phyloP scores from a whole-genome alignment of 2,888 invertebrate genomes.

The Drosophila lutescens region DNA sequence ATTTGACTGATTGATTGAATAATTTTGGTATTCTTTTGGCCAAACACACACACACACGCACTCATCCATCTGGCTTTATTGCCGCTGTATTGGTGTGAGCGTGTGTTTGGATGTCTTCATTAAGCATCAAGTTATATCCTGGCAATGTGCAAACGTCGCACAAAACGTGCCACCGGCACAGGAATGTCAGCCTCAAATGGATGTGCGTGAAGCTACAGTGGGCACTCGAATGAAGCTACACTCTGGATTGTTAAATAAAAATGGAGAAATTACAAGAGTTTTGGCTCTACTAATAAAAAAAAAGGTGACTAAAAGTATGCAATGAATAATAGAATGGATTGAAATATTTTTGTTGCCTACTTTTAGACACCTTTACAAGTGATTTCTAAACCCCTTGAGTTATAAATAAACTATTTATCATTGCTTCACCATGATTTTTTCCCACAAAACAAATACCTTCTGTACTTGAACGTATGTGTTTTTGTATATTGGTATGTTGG shows the following conservation, averaged over 20 bases:
- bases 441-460: neutral
- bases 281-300: no score
- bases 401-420: no score
- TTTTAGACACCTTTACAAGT: neutral
- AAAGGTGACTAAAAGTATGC: no score
- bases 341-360: neutral
- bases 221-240: neutral
- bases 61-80: conserved; percentile 11
- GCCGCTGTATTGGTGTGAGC: conserved; percentile 10
- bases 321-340: no score
- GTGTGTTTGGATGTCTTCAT: conserved; percentile 71
- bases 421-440: neutral
- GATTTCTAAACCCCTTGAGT: no score
- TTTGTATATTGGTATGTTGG: conserved; percentile 28
- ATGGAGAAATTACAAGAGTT: no score
- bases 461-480: conserved; percentile 22
- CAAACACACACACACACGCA: neutral
- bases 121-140: conserved; percentile 78
- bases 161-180: conserved; percentile 55
- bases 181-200: conserved; percentile 38
- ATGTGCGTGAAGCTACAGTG: conserved; percentile 34
- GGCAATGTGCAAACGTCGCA: conserved; percentile 75
- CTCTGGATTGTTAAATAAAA: no score
- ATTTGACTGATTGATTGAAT: conserved; percentile 76
- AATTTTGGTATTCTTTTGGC: conserved; percentile 45